These are phyloP conservation scores for Spisula solida DNA, from an alignment of 2,888 invertebrate species.

Conservation along the genomic window DNA sequence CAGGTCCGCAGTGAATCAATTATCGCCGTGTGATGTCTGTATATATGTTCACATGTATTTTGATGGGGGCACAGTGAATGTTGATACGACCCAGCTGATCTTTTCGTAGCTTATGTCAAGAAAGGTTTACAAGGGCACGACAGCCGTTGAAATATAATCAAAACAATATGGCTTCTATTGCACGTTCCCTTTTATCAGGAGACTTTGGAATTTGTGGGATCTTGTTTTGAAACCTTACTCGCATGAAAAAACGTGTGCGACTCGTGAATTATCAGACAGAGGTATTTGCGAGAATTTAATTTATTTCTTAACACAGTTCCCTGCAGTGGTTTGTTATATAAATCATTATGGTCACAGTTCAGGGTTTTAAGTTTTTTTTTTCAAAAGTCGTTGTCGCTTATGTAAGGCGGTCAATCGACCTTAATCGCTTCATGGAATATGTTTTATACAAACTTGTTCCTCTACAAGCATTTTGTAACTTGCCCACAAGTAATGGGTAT, in stretches of 20 bases:
- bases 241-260: background rate
- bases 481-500: no score
- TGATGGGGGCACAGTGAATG: constrained; percentile 52
- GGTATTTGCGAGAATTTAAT: background rate
- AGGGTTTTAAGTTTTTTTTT: no score
- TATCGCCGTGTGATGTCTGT: constrained; percentile 57
- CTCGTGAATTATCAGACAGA: background rate
- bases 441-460: no score
- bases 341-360: no score
- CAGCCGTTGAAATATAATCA: constrained; percentile 28
- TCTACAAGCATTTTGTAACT: no score
- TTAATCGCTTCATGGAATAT: no score
- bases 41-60: constrained; percentile 68
- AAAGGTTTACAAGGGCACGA: constrained; percentile 64
- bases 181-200: background rate
- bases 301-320: background rate
- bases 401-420: no score
- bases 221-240: background rate
- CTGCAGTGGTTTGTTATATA: no score
- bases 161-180: constrained; percentile 19
- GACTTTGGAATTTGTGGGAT: background rate
- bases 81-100: constrained; percentile 70
- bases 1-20: constrained; percentile 60
- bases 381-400: no score
- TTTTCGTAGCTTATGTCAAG: constrained; percentile 57